Percentiles rank a stretch among this genome's conserved stretches.
phyloP scores from a whole-genome alignment of 2,113 vertebrate genomes.

The Brachyhypopomus occidentalis region DNA sequence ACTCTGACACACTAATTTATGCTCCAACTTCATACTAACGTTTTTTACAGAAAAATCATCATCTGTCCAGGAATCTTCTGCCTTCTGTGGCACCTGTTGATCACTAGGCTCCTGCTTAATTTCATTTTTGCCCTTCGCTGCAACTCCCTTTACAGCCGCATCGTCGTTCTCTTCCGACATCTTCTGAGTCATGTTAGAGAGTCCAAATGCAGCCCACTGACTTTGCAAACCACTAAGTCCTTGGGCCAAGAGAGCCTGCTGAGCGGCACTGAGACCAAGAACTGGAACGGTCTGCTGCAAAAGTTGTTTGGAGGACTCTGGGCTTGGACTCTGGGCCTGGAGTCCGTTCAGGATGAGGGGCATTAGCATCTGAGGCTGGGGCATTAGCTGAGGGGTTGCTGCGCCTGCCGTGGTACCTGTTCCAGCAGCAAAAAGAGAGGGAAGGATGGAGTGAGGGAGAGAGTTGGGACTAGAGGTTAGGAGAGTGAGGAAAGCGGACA shows the following conservation, averaged over 20 bases:
- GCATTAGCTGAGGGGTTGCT: slow-evolving; percentile 70
- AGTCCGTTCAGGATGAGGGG: slow-evolving; percentile 77
- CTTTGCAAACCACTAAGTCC: slow-evolving; percentile 74
- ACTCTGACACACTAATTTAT: slow-evolving; percentile 39
- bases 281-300: slow-evolving; percentile 76
- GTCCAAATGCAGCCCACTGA: slow-evolving; percentile 70
- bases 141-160: slow-evolving; percentile 38
- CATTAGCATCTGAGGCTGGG: slow-evolving; percentile 78
- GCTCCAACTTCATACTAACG: slow-evolving; percentile 47
- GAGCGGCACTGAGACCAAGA: slow-evolving; percentile 72
- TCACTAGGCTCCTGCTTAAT: slow-evolving; percentile 34
- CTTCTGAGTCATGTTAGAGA: slow-evolving; percentile 53
- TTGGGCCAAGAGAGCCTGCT: slow-evolving; percentile 79
- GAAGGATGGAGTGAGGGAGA: slow-evolving; percentile 70
- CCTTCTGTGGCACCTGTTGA: slow-evolving; percentile 33
- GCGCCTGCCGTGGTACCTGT: slow-evolving; percentile 60
- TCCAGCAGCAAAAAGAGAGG: slow-evolving; percentile 70
- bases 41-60: slow-evolving; percentile 44
- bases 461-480: slow-evolving; percentile 74
- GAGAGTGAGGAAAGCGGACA: slow-evolving; percentile 79
- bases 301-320: slow-evolving; percentile 70
- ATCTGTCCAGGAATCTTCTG: slow-evolving; percentile 31
- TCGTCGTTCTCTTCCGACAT: slow-evolving; percentile 62
- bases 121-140: slow-evolving; percentile 44
- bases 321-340: slow-evolving; percentile 68